phyloP scores from a whole-genome alignment of 2,888 invertebrate genomes.

The Agrotis ipsilon region DNA sequence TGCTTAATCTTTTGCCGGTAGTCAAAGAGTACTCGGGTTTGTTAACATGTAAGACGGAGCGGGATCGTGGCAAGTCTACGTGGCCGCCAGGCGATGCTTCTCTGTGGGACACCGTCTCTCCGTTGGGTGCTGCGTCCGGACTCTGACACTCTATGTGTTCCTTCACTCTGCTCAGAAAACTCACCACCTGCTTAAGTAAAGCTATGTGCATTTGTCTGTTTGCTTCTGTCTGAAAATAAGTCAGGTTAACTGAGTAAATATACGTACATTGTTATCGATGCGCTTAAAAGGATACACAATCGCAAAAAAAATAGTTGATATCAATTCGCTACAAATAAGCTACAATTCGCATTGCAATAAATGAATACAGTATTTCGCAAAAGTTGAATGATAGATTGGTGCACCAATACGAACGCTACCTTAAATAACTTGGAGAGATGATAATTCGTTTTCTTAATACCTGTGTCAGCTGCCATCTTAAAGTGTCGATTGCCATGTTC shows the following conservation, averaged over 20 bases:
- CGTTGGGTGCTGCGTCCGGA: slow-evolving; percentile 68
- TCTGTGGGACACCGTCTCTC: slow-evolving; percentile 68
- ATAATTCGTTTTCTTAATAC: slow-evolving; percentile 78
- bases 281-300: slow-evolving; percentile 21
- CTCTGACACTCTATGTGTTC: slow-evolving; percentile 91
- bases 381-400: slow-evolving; percentile 66
- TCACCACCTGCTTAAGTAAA: slow-evolving; percentile 93
- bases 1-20: slow-evolving; percentile 79
- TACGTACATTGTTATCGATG: background rate
- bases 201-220: slow-evolving; percentile 94
- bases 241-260: slow-evolving; percentile 62
- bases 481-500: slow-evolving; percentile 93
- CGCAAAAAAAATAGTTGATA: slow-evolving; percentile 25
- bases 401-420: slow-evolving; percentile 71
- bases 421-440: slow-evolving; percentile 9
- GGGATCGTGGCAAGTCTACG: slow-evolving; percentile 83
- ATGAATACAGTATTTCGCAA: slow-evolving; percentile 15
- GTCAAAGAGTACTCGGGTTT: slow-evolving; percentile 80
- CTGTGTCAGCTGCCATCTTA: slow-evolving; percentile 94
- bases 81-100: slow-evolving; percentile 69
- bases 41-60: slow-evolving; percentile 85
- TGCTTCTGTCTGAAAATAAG: slow-evolving; percentile 92
- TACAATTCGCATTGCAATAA: slow-evolving; percentile 61
- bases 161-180: slow-evolving; percentile 93
- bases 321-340: slow-evolving; percentile 60